Conservation (phyloP, 2,888 invertebrate species). For the Platycnemis pennipes region DNA sequence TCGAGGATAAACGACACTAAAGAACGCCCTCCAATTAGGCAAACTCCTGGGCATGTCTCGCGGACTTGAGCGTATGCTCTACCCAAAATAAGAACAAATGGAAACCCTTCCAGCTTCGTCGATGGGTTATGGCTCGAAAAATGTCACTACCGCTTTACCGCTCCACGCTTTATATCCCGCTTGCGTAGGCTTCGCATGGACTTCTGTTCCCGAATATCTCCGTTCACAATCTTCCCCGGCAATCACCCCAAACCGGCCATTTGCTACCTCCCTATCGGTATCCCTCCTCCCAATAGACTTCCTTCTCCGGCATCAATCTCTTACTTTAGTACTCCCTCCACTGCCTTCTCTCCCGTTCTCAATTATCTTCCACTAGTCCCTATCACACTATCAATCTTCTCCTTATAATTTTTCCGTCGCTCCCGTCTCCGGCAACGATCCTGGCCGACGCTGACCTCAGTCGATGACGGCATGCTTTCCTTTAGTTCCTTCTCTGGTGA, state of each 20-base stretch:
- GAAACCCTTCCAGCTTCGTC: not conserved
- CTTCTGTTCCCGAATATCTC: not conserved
- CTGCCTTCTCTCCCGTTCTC: slow-evolving; percentile 1
- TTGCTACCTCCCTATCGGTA: not conserved
- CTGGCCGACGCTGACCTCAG: not conserved
- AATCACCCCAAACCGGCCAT: not conserved
- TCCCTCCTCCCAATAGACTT: not conserved
- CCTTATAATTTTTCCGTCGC: slow-evolving; percentile 35
- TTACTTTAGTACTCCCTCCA: not conserved
- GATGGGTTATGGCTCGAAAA: not conserved
- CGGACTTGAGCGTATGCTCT: not conserved
- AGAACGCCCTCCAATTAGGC: slow-evolving; percentile 14
- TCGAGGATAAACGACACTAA: not conserved
- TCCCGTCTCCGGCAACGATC: not conserved
- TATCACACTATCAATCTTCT: slow-evolving; percentile 21
- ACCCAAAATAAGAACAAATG: not conserved
- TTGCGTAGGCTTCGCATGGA: not conserved
- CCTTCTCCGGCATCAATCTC: not conserved
- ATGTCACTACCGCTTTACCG: not conserved
- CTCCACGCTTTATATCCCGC: not conserved
- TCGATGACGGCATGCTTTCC: not conserved
- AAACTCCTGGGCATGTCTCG: slow-evolving; percentile 7
- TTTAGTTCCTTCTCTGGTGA: not conserved
- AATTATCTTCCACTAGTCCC: not conserved
- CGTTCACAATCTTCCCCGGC: slow-evolving; percentile 13